Conservation (phyloP, 2,797 vertebrate species). For the Mallotus villosus region DNA sequence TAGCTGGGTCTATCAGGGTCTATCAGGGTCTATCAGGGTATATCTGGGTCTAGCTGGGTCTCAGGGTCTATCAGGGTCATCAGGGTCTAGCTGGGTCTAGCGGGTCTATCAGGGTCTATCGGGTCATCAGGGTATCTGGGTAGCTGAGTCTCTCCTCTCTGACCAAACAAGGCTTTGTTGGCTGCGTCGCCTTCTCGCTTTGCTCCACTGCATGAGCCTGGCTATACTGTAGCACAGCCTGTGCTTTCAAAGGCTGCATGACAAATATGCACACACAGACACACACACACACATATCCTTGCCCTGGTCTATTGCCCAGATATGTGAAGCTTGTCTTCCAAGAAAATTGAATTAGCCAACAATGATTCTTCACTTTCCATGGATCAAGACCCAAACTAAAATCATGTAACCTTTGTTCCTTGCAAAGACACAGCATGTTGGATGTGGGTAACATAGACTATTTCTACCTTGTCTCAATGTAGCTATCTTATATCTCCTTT, state of each 20-base stretch:
- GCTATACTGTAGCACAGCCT: not conserved
- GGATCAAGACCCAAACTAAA: not conserved
- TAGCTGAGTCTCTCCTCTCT: not conserved
- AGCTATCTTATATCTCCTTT: too few relatives aligned
- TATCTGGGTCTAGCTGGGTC: too few relatives aligned
- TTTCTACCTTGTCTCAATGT: not conserved
- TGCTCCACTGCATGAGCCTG: slow-evolving; percentile 22
- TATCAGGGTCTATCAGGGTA: too few relatives aligned
- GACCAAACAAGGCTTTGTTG: slow-evolving; percentile 26
- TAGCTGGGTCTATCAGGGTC: too few relatives aligned
- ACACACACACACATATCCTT: slow-evolving; percentile 8
- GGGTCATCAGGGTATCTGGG: too few relatives aligned
- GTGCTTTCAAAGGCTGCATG: not conserved
- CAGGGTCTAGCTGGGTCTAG: too few relatives aligned
- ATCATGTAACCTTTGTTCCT: not conserved
- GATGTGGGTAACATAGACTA: not conserved
- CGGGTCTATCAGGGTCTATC: too few relatives aligned
- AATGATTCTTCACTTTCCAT: not conserved
- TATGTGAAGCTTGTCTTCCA: slow-evolving; percentile 9
- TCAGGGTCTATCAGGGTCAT: too few relatives aligned
- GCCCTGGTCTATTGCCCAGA: not conserved
- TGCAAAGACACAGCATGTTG: not conserved
- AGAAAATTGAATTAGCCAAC: slow-evolving; percentile 2
- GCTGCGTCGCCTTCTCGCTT: not conserved
- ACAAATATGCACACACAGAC: not conserved